A percentile compares a stretch with the other conserved stretches of the same genome.
phyloP scores from a whole-genome alignment of 2,797 vertebrate species.

The Enteromius radiatus region DNA sequence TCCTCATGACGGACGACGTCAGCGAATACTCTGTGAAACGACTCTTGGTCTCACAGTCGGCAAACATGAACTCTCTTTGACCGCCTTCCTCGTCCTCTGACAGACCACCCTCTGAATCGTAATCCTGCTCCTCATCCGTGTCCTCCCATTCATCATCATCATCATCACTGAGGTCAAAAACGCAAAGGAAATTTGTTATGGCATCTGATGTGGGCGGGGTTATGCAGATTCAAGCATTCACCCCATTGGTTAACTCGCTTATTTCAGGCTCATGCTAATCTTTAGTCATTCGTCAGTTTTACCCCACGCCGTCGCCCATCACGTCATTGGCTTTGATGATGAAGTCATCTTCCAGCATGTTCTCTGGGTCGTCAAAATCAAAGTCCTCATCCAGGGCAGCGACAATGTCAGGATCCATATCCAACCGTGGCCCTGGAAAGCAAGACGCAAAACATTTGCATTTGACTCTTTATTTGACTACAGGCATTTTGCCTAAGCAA shows the following conservation, averaged over 20 bases:
- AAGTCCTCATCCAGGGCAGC: conserved; percentile 97
- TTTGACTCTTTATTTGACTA: background rate
- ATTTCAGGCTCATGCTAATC: background rate
- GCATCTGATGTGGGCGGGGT: background rate
- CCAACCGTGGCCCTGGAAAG: conserved; percentile 86
- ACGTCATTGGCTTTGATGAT: conserved; percentile 85
- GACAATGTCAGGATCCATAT: conserved; percentile 97
- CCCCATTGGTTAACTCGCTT: background rate
- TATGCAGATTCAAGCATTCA: conserved; percentile 3
- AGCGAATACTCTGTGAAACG: conserved; percentile 96
- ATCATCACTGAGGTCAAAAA: conserved; percentile 45
- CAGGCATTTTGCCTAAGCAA: background rate
- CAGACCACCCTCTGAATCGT: conserved; percentile 78
- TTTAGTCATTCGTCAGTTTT: conserved; percentile 53
- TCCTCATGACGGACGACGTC: conserved; percentile 92
- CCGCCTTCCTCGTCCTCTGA: conserved; percentile 71
- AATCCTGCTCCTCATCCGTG: conserved; percentile 73
- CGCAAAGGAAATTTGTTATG: background rate
- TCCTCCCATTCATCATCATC: conserved; percentile 88
- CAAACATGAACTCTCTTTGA: conserved; percentile 80
- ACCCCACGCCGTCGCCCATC: conserved; percentile 61
- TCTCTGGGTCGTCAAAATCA: conserved; percentile 90
- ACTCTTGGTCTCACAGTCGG: conserved; percentile 92
- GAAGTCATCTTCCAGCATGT: conserved; percentile 94
- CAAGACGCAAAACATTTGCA: background rate